phyloP scores from a whole-genome alignment of 2,888 invertebrate species.

The Emmelina monodactyla region DNA sequence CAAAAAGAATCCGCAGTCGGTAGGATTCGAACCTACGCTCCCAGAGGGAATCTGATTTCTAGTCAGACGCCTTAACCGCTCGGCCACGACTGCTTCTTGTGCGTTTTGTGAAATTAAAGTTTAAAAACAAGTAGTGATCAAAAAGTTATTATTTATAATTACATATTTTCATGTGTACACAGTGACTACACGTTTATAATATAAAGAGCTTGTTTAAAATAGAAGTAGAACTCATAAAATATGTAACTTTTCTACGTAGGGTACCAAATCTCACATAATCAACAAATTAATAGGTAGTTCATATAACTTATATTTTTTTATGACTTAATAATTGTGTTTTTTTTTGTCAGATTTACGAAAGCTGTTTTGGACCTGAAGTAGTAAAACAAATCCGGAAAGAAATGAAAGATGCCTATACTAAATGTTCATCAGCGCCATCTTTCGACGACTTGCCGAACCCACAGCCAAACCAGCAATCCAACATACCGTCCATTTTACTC shows the following conservation, averaged over 20 bases:
- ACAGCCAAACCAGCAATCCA: slow-evolving; percentile 12
- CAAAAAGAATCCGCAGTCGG: slow-evolving; percentile 73
- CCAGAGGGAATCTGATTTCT: slow-evolving; percentile 91
- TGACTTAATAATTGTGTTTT: no score
- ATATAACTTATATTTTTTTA: no score
- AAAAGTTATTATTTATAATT: no score
- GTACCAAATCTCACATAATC: no score
- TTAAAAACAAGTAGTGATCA: no score
- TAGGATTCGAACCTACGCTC: slow-evolving; percentile 92
- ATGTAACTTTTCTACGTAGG: no score
- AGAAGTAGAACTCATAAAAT: no score
- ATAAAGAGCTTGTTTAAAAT: no score
- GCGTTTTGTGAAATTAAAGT: slow-evolving; percentile 6
- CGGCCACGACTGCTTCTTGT: slow-evolving; percentile 76
- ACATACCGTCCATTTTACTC: slow-evolving; percentile 41
- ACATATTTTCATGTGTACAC: no score
- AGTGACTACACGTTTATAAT: no score
- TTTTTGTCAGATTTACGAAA: slow-evolving; percentile 73
- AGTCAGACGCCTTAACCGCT: slow-evolving; percentile 91
- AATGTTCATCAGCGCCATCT: slow-evolving; percentile 67
- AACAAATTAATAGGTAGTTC: no score
- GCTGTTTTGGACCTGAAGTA: slow-evolving; percentile 73
- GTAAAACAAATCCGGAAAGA: slow-evolving; percentile 73
- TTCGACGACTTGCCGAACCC: slow-evolving; percentile 40
- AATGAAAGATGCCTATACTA: slow-evolving; percentile 71